Evolutionary conservation across 1,140 invertebrate species (phyloP).

Genomic region (Meloidogyne hapla): DNA sequence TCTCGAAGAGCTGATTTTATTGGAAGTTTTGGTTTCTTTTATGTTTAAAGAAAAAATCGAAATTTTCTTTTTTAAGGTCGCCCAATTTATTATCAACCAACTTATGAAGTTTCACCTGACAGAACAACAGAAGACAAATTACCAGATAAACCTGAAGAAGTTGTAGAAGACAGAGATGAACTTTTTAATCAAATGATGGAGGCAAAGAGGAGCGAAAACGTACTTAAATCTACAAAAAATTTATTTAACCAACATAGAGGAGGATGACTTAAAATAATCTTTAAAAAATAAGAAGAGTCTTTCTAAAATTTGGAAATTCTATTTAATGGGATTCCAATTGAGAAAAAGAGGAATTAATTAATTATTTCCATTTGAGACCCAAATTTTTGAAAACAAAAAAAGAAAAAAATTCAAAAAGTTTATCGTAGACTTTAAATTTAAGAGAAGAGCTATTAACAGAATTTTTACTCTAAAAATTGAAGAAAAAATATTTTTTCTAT

Average conservation of each 20-base stretch:
- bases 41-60: not conserved
- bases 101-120: constrained; percentile 28
- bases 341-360: constrained; percentile 1
- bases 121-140: constrained; percentile 10
- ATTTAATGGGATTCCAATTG: not conserved
- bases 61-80: constrained; percentile 8
- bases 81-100: constrained; percentile 20
- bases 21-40: constrained; percentile 17
- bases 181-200: constrained; percentile 25
- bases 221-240: constrained; percentile 11
- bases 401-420: not conserved
- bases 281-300: not conserved
- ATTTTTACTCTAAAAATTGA: not conserved
- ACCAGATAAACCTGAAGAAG: not conserved
- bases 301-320: too few relatives aligned
- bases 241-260: not conserved
- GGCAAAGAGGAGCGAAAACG: constrained; percentile 25
- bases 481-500: not conserved
- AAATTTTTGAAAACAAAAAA: not conserved
- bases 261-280: not conserved
- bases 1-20: constrained; percentile 7
- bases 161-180: constrained; percentile 19
- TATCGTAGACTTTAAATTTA: constrained; percentile 3
- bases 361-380: not conserved
- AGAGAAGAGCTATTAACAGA: not conserved